A percentile compares a stretch with the other conserved stretches of the same genome.
Evolutionary conservation across 1,140 invertebrate species (phyloP).

Genomic region (Eupristina koningsbergeri): DNA sequence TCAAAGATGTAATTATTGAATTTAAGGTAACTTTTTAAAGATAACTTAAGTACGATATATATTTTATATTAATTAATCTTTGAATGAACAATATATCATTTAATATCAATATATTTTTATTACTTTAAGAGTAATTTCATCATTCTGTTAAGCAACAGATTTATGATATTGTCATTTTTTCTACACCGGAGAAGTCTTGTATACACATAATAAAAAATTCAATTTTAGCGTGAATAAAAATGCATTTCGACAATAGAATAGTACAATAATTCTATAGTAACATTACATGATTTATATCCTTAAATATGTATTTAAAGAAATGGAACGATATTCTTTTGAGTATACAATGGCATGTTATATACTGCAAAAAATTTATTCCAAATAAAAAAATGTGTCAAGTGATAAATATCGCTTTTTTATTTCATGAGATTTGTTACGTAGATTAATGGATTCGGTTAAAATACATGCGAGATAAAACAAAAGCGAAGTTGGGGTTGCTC

Average conservation of each 20-base stretch:
- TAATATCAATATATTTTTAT: not conserved
- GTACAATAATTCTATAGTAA: not conserved
- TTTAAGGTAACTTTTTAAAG: not conserved
- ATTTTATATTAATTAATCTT: not conserved
- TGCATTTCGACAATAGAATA: not conserved
- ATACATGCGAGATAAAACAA: not conserved
- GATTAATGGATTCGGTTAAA: not conserved
- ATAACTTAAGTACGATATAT: not conserved
- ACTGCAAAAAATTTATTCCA: not conserved
- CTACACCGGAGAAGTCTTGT: not conserved
- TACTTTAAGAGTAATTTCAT: not conserved
- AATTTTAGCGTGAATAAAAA: not conserved
- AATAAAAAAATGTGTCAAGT: slow-evolving; percentile 3
- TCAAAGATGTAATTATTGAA: not conserved
- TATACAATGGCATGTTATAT: not conserved
- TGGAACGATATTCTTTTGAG: not conserved
- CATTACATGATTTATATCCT: too few relatives aligned
- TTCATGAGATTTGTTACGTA: not conserved
- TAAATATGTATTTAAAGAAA: not conserved
- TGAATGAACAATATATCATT: not conserved
- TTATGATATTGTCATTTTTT: not conserved
- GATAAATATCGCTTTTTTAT: not conserved
- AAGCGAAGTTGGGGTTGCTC: too few relatives aligned
- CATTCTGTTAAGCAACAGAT: not conserved
- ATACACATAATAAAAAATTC: not conserved